Conservation (phyloP, 2,797 vertebrate species). For the Mus spretus region DNA sequence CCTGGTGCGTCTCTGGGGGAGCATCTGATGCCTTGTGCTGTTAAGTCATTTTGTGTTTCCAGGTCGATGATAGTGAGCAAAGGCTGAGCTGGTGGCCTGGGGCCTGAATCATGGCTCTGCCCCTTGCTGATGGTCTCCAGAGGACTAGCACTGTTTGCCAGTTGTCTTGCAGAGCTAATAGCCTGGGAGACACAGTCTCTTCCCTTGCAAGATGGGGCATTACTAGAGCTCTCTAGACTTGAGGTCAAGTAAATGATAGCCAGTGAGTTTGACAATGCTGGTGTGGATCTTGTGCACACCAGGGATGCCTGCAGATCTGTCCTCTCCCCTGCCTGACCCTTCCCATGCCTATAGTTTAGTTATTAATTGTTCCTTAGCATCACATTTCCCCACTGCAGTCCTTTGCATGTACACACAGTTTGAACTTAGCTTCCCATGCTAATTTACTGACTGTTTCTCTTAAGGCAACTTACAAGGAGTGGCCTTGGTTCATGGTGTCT, state of each 20-base stretch:
- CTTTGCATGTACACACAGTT: not conserved
- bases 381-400: not conserved
- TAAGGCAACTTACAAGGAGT: not conserved
- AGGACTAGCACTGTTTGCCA: not conserved
- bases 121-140: not conserved
- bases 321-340: too few relatives aligned
- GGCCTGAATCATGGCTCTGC: not conserved
- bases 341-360: not conserved
- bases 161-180: not conserved
- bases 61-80: not conserved
- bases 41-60: not conserved
- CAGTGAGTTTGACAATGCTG: not conserved
- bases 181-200: not conserved
- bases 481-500: not conserved
- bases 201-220: not conserved
- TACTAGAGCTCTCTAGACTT: not conserved
- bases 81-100: accelerated
- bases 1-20: not conserved
- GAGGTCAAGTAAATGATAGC: not conserved
- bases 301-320: not conserved
- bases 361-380: not conserved
- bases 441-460: not conserved
- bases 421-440: not conserved
- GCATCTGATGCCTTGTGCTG: not conserved
- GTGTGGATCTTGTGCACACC: accelerated